These are phyloP conservation scores for Dipodomys stephensi DNA, from an alignment of 2,113 vertebrate species.

Conservation along the genomic window DNA sequence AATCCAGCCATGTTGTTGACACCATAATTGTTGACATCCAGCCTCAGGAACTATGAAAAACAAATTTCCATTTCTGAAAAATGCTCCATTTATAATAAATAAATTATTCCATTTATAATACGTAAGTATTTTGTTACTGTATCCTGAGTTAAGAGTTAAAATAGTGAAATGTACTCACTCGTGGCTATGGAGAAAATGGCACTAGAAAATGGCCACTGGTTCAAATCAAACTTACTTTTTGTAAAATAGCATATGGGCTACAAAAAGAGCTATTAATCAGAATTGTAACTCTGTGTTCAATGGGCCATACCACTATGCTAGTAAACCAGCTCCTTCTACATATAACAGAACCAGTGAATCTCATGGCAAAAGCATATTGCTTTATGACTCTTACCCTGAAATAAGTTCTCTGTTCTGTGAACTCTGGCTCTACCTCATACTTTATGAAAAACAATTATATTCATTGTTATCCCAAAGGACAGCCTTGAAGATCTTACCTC, in stretches of 20 bases:
- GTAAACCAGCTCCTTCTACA: neutral
- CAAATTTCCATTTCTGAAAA: neutral
- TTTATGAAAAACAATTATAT: neutral
- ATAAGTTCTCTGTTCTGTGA: conserved; percentile 3
- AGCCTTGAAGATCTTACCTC: neutral
- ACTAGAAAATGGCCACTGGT: neutral
- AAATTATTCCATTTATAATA: too few relatives aligned
- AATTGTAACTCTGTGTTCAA: neutral
- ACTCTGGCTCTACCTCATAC: neutral
- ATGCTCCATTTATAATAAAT: neutral
- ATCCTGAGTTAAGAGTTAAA: neutral
- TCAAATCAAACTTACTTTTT: neutral
- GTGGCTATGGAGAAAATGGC: neutral
- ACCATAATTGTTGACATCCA: neutral
- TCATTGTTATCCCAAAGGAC: neutral
- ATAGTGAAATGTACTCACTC: neutral
- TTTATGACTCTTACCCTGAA: neutral
- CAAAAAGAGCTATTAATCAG: neutral
- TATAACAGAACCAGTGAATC: neutral
- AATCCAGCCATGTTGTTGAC: neutral
- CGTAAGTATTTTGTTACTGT: neutral
- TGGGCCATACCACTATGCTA: neutral
- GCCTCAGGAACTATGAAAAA: neutral
- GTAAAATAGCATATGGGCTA: neutral
- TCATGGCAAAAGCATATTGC: neutral